Evolutionary conservation across 2,888 invertebrate species (phyloP).

Genomic region (Anodontia alba): DNA sequence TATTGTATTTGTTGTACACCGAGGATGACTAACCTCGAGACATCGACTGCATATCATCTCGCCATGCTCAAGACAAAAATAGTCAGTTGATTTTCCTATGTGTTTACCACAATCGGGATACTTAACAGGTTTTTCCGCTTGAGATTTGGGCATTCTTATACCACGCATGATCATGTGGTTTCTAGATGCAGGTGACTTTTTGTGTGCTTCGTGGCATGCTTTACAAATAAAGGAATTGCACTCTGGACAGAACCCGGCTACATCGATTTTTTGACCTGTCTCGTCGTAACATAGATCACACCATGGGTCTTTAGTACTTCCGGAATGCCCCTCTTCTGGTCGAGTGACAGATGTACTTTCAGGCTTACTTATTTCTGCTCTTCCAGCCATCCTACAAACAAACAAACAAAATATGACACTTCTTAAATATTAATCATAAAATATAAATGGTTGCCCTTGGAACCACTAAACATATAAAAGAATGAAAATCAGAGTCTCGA

Average conservation of each 20-base stretch:
- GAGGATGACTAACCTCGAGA: neutral
- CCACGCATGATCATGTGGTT: neutral
- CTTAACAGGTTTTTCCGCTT: neutral
- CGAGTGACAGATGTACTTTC: neutral
- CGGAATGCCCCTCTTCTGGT: neutral
- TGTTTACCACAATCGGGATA: neutral
- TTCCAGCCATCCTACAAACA: too few relatives aligned
- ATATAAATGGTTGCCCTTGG: too few relatives aligned
- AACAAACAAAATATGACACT: too few relatives aligned
- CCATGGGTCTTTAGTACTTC: neutral
- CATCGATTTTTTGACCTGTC: neutral
- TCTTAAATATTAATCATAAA: too few relatives aligned
- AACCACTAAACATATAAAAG: too few relatives aligned
- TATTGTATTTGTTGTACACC: neutral
- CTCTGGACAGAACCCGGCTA: neutral
- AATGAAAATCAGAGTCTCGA: too few relatives aligned
- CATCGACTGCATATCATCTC: conserved; percentile 6
- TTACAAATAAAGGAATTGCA: conserved; percentile 6
- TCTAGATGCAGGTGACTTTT: neutral
- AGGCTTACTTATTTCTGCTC: neutral
- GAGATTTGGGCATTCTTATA: neutral
- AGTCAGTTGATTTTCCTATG: neutral
- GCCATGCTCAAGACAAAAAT: neutral
- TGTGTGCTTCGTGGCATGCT: neutral
- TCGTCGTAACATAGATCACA: conserved; percentile 5